Evolutionary conservation across 2,113 vertebrate genomes (phyloP).

Genomic region (Pseudorasbora parva): DNA sequence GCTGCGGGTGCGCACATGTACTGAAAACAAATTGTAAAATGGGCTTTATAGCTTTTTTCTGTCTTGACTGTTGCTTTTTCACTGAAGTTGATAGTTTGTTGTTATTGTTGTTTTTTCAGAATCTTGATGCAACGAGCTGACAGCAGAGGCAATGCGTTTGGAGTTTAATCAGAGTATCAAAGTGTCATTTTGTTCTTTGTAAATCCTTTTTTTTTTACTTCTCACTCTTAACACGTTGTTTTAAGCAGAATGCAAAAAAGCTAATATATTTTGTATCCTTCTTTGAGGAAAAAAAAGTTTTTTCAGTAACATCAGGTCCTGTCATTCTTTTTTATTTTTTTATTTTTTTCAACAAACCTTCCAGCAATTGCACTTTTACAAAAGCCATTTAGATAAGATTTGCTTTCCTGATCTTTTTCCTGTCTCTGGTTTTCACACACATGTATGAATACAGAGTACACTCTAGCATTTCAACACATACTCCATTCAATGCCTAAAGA

Average conservation of each 20-base stretch:
- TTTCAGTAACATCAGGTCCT: neutral
- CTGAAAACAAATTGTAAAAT: too few relatives aligned
- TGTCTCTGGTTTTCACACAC: neutral
- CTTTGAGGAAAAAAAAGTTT: neutral
- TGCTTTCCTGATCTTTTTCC: neutral
- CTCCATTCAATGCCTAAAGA: neutral
- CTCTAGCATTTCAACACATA: neutral
- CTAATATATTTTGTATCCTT: conserved; percentile 35
- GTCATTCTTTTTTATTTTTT: neutral
- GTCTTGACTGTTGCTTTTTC: neutral
- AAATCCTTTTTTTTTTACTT: neutral
- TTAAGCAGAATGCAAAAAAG: conserved; percentile 5
- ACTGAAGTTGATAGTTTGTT: neutral
- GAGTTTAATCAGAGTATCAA: neutral
- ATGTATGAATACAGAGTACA: neutral
- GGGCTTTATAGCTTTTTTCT: neutral
- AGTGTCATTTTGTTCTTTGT: neutral
- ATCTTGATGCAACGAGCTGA: neutral
- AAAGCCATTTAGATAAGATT: neutral
- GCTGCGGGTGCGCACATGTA: too few relatives aligned
- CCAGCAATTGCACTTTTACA: neutral
- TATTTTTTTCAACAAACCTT: neutral
- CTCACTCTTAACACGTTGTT: neutral
- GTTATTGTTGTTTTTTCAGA: conserved; percentile 39
- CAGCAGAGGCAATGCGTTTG: neutral